phyloP scores from a whole-genome alignment of 2,797 vertebrate species.

The Lates japonicus region DNA sequence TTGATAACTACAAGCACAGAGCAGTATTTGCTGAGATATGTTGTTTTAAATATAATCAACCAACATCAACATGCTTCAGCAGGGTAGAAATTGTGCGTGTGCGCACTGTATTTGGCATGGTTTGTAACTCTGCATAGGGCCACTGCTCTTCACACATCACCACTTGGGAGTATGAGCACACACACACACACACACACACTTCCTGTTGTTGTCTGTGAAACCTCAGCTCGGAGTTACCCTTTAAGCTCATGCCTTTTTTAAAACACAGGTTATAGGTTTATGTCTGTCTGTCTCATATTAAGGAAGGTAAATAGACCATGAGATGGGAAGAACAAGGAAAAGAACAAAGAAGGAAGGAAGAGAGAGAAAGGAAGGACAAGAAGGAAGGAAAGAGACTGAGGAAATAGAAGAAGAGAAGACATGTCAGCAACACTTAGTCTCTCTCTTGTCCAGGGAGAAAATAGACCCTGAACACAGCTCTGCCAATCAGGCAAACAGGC shows the following conservation, averaged over 20 bases:
- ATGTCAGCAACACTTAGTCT: constrained; percentile 6
- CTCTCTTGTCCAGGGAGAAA: constrained; percentile 82
- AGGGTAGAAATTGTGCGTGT: neutral
- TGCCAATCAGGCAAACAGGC: constrained; percentile 96
- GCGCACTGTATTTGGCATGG: constrained; percentile 5
- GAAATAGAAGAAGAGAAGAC: neutral
- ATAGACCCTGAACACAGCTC: constrained; percentile 93
- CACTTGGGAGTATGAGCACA: constrained; percentile 8
- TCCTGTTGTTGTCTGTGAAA: constrained; percentile 50
- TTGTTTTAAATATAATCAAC: neutral
- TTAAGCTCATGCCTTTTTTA: constrained; percentile 17
- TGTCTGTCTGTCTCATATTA: neutral
- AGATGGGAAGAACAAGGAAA: neutral
- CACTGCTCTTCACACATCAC: constrained; percentile 55
- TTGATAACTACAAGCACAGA: neutral
- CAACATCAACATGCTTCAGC: constrained; percentile 16
- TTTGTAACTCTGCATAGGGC: constrained; percentile 16
- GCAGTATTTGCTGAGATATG: neutral
- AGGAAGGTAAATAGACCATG: constrained; percentile 5
- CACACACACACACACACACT: constrained; percentile 4
- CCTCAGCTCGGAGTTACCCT: constrained; percentile 32
- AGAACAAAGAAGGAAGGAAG: neutral
- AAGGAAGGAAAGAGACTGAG: neutral
- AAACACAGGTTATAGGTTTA: neutral
- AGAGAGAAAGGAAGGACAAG: neutral